These are phyloP conservation scores for Neodiprion lecontei DNA, from an alignment of 1,140 invertebrate species.

Conservation along the genomic window DNA sequence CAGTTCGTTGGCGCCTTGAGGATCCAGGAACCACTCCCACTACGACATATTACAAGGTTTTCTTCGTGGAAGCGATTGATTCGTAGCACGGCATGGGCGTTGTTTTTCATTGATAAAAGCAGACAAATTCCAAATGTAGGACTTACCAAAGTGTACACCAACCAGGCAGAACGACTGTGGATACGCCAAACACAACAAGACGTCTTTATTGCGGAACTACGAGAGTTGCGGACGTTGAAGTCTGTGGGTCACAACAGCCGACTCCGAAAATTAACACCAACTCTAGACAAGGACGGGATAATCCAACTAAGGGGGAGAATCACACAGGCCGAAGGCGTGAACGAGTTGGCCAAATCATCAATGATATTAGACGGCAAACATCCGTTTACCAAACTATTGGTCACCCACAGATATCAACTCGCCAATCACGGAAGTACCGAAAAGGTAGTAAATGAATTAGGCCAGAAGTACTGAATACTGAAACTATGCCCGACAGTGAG, in stretches of 20 bases:
- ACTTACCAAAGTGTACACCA: neutral
- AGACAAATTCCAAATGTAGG: neutral
- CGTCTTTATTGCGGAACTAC: slow-evolving; percentile 3
- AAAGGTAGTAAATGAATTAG: slow-evolving; percentile 25
- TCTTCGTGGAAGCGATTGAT: no score
- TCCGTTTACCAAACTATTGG: slow-evolving; percentile 27
- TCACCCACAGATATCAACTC: slow-evolving; percentile 24
- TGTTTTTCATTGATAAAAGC: no score
- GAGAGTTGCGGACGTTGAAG: neutral
- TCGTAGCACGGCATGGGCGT: no score
- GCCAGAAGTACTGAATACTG: slow-evolving; percentile 29
- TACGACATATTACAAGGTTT: no score
- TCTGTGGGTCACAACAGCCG: neutral
- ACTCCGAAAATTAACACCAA: slow-evolving; percentile 2
- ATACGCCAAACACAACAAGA: slow-evolving; percentile 16
- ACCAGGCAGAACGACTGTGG: slow-evolving; percentile 12
- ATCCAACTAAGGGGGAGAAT: slow-evolving; percentile 20
- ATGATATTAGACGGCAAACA: slow-evolving; percentile 26
- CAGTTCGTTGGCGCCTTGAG: neutral
- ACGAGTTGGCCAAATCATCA: neutral
- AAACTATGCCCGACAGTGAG: slow-evolving; percentile 16
- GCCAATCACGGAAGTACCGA: slow-evolving; percentile 28
- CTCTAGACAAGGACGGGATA: slow-evolving; percentile 19
- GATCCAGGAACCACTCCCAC: neutral
- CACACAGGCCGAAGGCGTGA: neutral